Base-by-base conservation (phyloP, 2,113 vertebrate species). In the Platichthys stellatus region DNA sequence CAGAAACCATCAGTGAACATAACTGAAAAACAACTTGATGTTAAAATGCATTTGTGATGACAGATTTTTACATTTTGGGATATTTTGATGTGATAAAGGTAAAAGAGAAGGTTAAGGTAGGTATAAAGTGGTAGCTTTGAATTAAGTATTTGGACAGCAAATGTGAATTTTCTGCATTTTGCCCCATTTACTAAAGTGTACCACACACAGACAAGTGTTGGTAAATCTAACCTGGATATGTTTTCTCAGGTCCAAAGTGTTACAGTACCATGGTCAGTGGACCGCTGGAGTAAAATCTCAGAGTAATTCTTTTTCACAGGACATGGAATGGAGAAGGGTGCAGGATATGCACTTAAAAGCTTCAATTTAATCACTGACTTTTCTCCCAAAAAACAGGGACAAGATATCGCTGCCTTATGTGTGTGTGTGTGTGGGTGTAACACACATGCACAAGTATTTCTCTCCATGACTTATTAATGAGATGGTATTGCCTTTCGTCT, bases 381-480 rank as follows among this genome's bases (percentile, higher is more conserved):
- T 69, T 80, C 20, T 88, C 67, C 74, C 83, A 81, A 90, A 81
- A 90, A 54, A 6, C 80, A 85, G 64, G 17, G 2, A 38, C 26
- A 76, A 82, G 72, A 84, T 85, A 61, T 76, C 26, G 62, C 69
- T 65, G 53, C 74, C 40, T 64, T 76, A 35, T 5, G 35, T 69
- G 31, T 70, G 47, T 21, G 61, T 14, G 3, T 78, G 54, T 75
- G 72, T 74, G 62, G 78, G 67, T 21, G 45, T 64, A 69, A 71
- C 20, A 40, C 61, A 63, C 20, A 47, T 2, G 1, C 24, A 6
- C 68, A 76, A 74, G 35, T 69, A 67, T 28, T 62, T 77, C 66
- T 83, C 57, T 35, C 56, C 63, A 85, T 93, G 79, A 90, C 51
- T 90, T 89, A 90, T 91, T 90, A 83, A 92, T 92, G 76, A 83